phyloP scores from a whole-genome alignment of 2,888 invertebrate species.

The Arrhopalites spinosus region DNA sequence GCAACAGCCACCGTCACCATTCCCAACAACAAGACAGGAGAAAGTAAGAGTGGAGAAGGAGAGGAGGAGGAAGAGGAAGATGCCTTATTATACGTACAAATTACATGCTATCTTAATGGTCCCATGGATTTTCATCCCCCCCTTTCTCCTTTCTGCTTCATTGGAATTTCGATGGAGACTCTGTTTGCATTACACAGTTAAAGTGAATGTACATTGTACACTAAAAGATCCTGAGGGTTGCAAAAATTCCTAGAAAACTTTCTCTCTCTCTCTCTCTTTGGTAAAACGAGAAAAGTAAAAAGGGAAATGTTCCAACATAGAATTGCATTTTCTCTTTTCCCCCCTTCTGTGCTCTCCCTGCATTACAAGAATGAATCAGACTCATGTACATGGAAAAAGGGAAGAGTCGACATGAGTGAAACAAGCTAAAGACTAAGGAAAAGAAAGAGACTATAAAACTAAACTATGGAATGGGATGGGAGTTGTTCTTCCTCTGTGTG shows the following conservation, averaged over 20 bases:
- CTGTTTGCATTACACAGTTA: background rate
- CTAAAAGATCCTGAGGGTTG: background rate
- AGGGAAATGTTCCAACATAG: too few species aligned
- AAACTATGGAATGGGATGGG: background rate
- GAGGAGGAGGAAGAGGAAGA: background rate
- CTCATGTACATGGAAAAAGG: background rate
- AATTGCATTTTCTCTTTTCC: background rate
- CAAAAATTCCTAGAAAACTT: background rate
- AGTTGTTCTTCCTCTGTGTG: background rate
- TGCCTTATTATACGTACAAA: too few species aligned
- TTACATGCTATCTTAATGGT: background rate
- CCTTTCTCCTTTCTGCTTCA: background rate
- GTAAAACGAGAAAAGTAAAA: too few species aligned
- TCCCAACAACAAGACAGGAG: too few species aligned
- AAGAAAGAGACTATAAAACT: background rate
- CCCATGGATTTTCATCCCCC: background rate
- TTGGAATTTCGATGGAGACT: background rate
- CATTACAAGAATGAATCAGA: too few species aligned
- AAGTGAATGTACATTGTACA: background rate
- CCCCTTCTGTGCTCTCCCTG: background rate
- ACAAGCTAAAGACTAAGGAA: background rate
- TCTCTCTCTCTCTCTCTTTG: too few species aligned
- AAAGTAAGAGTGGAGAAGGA: background rate
- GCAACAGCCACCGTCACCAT: too few species aligned
- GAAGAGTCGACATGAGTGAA: background rate